Base-by-base conservation (phyloP, 2,797 vertebrate genomes). In the Crotalus adamanteus region DNA sequence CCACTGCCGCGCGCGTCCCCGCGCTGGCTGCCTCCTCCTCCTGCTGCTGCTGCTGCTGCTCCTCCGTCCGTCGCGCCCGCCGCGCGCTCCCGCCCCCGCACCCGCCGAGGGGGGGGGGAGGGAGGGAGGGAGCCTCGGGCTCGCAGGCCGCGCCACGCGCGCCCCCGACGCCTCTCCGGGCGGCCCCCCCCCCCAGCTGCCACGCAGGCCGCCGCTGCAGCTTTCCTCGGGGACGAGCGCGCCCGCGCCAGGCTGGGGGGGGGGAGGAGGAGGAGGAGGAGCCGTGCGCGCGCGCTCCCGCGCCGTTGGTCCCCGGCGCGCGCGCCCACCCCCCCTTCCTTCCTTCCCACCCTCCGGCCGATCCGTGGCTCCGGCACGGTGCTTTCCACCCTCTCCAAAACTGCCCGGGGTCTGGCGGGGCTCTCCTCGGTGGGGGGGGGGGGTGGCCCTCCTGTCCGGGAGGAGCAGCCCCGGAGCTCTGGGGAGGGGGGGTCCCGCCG, bases 131-230 rank as follows among this genome's bases (percentile, higher is more conserved):
- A 37, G 83, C 92, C 69, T 78, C 31, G 14, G 56, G 14, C 16
- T 59, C 37, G 6, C n/a, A 65, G 28, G 25, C 26, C 28, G 28
- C 3, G 65, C 26, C 83, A 94, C 95, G 92, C 93, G 42, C 92
- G 25, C n/a, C 28, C 26, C 42, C 28, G 12, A 12, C 22, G 22
- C 6, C 53, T 25, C 47, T 53, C 26, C 25, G 13, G 42, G 42
- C 37, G 37, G 37, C 37, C 37, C 37, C 18, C 37, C 37, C 18
- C 63, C 88, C 16, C 26, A 18, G 22, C 92, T 94, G 95, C 96
- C 96, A 96, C 96, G 96, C 96, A 94, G 94, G 94, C 96, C 73
- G 55, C 85, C 22, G 13, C 31, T 78, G n/a, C 3, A 9, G 9
- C 69, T 42, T 59, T 6, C 3, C 26, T 20, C 28, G 69, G 69